Percentiles rank a stretch among this genome's conserved stretches.
Conservation (phyloP, 2,888 invertebrate genomes). For the Eilema griseolum region DNA sequence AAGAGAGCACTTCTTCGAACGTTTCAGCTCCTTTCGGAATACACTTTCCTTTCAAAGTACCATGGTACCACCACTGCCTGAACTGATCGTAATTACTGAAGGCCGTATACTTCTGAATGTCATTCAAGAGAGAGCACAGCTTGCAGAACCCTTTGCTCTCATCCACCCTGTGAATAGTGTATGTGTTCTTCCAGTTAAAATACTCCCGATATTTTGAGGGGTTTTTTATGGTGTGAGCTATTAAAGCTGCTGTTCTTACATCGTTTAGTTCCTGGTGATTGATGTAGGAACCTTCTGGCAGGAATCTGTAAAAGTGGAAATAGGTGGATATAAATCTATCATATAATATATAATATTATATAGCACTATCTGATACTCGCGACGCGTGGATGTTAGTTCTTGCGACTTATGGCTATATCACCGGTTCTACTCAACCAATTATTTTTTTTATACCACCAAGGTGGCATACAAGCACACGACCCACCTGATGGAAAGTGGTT, state of each 20-base stretch:
- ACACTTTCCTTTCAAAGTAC: slow-evolving; percentile 54
- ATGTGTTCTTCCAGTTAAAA: slow-evolving; percentile 68
- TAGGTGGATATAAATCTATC: background rate
- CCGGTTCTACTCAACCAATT: too few species aligned
- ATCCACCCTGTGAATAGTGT: slow-evolving; percentile 58
- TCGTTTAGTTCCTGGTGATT: slow-evolving; percentile 51
- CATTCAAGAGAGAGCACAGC: slow-evolving; percentile 67
- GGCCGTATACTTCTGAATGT: slow-evolving; percentile 40
- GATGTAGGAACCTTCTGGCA: slow-evolving; percentile 74
- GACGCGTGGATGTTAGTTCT: too few species aligned
- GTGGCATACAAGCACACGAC: too few species aligned
- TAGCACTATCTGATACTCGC: too few species aligned
- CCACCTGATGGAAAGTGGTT: too few species aligned
- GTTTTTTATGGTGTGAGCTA: slow-evolving; percentile 28
- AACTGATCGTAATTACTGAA: slow-evolving; percentile 58
- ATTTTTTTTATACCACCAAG: too few species aligned
- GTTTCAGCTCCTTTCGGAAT: slow-evolving; percentile 58
- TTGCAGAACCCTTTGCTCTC: slow-evolving; percentile 65
- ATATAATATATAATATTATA: too few species aligned
- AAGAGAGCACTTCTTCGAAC: slow-evolving; percentile 4
- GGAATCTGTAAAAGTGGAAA: slow-evolving; percentile 64
- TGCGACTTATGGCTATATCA: too few species aligned
- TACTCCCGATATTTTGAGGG: slow-evolving; percentile 46
- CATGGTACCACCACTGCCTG: slow-evolving; percentile 74
- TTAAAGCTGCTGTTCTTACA: slow-evolving; percentile 54